A percentile compares a stretch with the other conserved stretches of the same genome.
These are phyloP conservation scores for Trematomus loennbergii DNA, from an alignment of 2,113 vertebrate species.

Conservation along the genomic window DNA sequence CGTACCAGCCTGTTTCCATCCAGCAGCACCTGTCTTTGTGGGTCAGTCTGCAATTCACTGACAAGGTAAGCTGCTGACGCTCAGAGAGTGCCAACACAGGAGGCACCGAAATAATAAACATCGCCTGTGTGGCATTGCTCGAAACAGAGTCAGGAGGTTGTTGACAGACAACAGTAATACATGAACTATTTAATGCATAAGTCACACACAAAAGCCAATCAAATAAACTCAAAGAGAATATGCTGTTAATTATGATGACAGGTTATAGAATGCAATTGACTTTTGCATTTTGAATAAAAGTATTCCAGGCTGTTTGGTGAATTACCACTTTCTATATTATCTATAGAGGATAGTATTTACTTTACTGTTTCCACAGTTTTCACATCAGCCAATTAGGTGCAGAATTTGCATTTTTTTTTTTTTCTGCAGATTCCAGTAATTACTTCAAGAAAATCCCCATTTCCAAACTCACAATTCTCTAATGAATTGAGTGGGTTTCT, in stretches of 20 bases:
- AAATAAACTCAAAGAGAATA: conserved; percentile 4
- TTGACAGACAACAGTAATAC: conserved; percentile 6
- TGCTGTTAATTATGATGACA: conserved; percentile 3
- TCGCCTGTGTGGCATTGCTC: neutral
- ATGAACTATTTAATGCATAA: neutral
- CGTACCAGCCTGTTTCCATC: conserved; percentile 70
- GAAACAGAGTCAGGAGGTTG: conserved; percentile 13
- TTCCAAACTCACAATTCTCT: no score
- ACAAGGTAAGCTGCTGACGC: conserved; percentile 78
- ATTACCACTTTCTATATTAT: no score
- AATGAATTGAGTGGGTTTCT: no score
- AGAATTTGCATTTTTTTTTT: no score
- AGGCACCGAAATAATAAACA: conserved; percentile 9
- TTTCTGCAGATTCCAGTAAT: no score
- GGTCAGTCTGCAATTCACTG: conserved; percentile 84
- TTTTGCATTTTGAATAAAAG: no score
- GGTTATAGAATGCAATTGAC: neutral
- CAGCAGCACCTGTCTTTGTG: conserved; percentile 89
- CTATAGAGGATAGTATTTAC: neutral
- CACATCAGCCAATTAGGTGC: neutral
- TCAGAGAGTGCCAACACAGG: neutral
- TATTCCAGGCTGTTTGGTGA: no score
- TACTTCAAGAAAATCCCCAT: no score
- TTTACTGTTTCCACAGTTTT: neutral
- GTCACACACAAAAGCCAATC: conserved; percentile 3